Conservation (phyloP, 2,797 vertebrate species). For the Peromyscus aztecus region DNA sequence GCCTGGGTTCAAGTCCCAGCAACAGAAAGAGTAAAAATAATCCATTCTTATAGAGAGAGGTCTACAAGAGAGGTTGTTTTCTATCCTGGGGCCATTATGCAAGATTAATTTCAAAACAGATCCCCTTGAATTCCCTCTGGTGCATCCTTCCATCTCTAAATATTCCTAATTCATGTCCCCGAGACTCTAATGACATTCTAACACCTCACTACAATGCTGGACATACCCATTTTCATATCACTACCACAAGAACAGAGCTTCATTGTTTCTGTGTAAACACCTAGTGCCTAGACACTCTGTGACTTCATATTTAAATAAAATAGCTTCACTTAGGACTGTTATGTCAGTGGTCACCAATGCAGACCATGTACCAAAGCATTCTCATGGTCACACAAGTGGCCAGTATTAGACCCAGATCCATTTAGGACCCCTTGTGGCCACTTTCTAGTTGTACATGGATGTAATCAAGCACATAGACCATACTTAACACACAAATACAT, state of each 20-base stretch:
- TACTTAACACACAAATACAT: not conserved
- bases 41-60: not conserved
- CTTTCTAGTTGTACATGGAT: not conserved
- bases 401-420: not conserved
- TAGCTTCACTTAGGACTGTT: not conserved
- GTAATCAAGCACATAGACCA: not conserved
- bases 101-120: slow-evolving; percentile 35
- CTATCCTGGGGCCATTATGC: not conserved
- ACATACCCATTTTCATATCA: not conserved
- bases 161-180: not conserved
- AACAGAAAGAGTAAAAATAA: not conserved
- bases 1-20: not conserved
- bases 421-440: not conserved
- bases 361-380: not conserved
- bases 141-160: not conserved
- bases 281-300: not conserved
- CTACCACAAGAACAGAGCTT: not conserved
- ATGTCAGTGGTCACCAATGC: not conserved
- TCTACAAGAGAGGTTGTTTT: not conserved
- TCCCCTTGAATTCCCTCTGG: not conserved
- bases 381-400: not conserved
- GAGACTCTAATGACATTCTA: not conserved
- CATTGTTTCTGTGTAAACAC: not conserved
- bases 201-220: not conserved
- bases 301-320: slow-evolving; percentile 21